A percentile compares a stretch with the other conserved stretches of the same genome.
phyloP scores from a whole-genome alignment of 35 echinoderm and acorn worm genomes.

The Hemicentrotus pulcherrimus region DNA sequence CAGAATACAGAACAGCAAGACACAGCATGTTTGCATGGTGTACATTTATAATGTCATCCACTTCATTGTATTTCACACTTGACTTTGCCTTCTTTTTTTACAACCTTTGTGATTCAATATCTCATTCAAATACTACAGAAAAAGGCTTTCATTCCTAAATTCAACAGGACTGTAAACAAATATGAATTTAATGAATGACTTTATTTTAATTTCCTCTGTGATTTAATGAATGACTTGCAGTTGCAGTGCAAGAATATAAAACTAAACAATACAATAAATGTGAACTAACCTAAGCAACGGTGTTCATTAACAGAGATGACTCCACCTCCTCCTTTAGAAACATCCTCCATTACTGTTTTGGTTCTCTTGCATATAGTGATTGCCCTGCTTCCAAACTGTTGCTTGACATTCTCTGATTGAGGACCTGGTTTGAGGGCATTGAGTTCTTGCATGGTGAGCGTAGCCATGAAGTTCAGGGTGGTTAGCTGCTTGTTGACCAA shows the following conservation, averaged over 20 bases:
- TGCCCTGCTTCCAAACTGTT: slow-evolving; percentile 36
- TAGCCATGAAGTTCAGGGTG: slow-evolving; percentile 70
- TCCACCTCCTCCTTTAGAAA: slow-evolving; percentile 80
- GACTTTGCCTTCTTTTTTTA: background rate
- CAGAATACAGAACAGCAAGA: background rate
- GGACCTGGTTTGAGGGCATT: slow-evolving; percentile 19
- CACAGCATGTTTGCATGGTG: background rate
- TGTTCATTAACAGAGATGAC: slow-evolving; percentile 81
- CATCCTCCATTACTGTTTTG: slow-evolving; percentile 68
- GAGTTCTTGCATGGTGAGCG: slow-evolving; percentile 55
- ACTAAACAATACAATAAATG: background rate
- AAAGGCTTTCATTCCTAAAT: background rate
- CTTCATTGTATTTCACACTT: background rate
- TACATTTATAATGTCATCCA: background rate
- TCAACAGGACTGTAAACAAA: background rate
- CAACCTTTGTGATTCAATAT: background rate
- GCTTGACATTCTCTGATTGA: background rate
- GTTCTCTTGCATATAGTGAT: slow-evolving; percentile 62
- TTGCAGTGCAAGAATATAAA: background rate
- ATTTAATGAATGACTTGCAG: background rate
- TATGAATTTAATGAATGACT: background rate
- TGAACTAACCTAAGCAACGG: slow-evolving; percentile 84
- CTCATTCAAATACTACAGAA: background rate
- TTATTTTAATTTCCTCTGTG: no score
- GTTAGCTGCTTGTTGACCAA: slow-evolving; percentile 63